phyloP scores from a whole-genome alignment of 2,888 invertebrate genomes.

The Mythimna albipuncta region DNA sequence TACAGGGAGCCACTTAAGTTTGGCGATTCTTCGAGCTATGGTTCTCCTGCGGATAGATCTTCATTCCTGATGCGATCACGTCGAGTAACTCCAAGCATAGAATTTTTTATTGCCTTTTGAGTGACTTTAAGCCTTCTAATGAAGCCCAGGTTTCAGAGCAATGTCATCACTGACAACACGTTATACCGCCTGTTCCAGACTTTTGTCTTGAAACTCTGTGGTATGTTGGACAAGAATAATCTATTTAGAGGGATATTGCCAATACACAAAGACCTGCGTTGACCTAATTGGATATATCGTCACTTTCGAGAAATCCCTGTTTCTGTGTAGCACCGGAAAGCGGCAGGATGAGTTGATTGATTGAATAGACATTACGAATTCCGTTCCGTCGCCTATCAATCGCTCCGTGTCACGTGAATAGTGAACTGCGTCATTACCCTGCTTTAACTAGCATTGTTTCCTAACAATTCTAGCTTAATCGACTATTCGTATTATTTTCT shows the following conservation, averaged over 20 bases:
- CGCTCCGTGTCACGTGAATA: slow-evolving; percentile 40
- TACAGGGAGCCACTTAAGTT: too few species aligned
- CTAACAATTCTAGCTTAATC: slow-evolving; percentile 35
- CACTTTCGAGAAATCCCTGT: slow-evolving; percentile 23
- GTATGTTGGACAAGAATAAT: too few species aligned
- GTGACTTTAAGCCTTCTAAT: too few species aligned
- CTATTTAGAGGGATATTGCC: neutral
- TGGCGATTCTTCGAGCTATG: too few species aligned
- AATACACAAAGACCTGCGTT: slow-evolving; percentile 3
- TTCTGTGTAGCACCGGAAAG: slow-evolving; percentile 15
- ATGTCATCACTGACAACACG: too few species aligned
- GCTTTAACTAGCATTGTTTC: slow-evolving; percentile 34
- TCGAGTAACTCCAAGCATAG: too few species aligned
- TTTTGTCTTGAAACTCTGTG: too few species aligned
- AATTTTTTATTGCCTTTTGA: too few species aligned
- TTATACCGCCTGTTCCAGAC: too few species aligned
- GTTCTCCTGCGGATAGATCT: too few species aligned
- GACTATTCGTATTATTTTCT: neutral
- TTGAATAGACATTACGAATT: slow-evolving; percentile 53
- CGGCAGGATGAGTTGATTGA: slow-evolving; percentile 47
- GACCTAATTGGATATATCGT: slow-evolving; percentile 1
- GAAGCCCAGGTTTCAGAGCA: too few species aligned
- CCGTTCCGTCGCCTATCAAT: slow-evolving; percentile 49
- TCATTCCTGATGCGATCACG: too few species aligned
- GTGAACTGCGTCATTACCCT: slow-evolving; percentile 34